Percentiles rank a stretch among this genome's conserved stretches.
Evolutionary conservation across 2,888 invertebrate species (phyloP).

Genomic region (Conchocele bisecta): DNA sequence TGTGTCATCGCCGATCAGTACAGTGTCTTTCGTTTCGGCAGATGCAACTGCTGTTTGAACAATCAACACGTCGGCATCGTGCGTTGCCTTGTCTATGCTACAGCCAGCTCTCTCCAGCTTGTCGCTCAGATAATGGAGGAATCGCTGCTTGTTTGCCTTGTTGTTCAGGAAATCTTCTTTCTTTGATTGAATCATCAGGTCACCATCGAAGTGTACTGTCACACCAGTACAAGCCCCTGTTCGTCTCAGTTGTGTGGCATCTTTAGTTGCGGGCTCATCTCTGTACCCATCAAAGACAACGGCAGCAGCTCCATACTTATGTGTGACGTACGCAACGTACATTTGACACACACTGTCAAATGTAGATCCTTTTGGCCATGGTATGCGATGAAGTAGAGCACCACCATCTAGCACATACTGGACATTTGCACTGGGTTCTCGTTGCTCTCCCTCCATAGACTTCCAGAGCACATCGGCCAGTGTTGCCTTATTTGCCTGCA

Average conservation of each 20-base stretch:
- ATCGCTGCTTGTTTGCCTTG: conserved; percentile 59
- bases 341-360: conserved; percentile 16
- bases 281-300: conserved; percentile 48
- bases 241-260: conserved; percentile 50
- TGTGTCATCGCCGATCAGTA: conserved; percentile 72
- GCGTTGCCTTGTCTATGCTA: conserved; percentile 44
- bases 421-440: background rate
- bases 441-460: no score
- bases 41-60: conserved; percentile 54
- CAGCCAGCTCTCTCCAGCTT: conserved; percentile 22
- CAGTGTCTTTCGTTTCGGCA: no score
- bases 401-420: conserved; percentile 46
- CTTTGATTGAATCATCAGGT: conserved; percentile 48
- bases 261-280: conserved; percentile 38
- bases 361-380: conserved; percentile 37
- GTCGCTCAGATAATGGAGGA: conserved; percentile 51
- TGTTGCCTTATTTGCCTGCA: background rate
- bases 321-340: conserved; percentile 12
- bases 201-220: conserved; percentile 47
- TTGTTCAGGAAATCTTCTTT: conserved; percentile 61
- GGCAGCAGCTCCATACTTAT: no score
- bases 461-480: no score
- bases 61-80: conserved; percentile 66
- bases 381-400: conserved; percentile 40
- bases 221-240: conserved; percentile 26